A percentile compares a stretch with the other conserved stretches of the same genome.
These are phyloP conservation scores for Halichoerus grypus DNA, from an alignment of 2,113 vertebrate genomes.

Conservation along the genomic window DNA sequence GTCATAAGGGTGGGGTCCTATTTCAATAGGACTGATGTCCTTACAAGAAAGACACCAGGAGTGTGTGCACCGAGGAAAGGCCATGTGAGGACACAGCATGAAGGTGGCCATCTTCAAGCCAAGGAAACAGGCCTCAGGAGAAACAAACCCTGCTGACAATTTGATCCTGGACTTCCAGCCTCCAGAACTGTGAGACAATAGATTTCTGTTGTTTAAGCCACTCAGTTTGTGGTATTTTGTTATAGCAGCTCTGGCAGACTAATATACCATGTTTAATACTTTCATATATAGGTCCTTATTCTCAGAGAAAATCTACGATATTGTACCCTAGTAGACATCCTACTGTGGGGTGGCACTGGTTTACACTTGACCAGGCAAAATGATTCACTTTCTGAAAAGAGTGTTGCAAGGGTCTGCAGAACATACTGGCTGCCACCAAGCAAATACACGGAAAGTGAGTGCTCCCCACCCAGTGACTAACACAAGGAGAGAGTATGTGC, in stretches of 20 bases:
- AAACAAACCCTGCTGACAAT: neutral
- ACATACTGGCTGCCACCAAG: neutral
- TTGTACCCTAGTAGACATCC: neutral
- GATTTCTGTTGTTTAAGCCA: neutral
- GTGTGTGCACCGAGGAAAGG: neutral
- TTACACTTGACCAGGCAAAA: neutral
- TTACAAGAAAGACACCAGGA: no score
- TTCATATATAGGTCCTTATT: neutral
- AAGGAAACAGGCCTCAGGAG: neutral
- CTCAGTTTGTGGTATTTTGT: neutral
- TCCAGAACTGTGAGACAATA: neutral
- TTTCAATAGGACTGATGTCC: neutral
- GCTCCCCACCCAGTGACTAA: neutral
- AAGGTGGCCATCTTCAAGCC: neutral
- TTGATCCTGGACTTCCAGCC: neutral
- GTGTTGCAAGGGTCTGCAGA: neutral
- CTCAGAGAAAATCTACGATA: neutral
- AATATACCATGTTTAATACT: neutral
- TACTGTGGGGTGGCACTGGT: neutral
- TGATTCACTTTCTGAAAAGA: neutral
- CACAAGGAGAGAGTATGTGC: neutral
- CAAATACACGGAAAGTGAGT: neutral
- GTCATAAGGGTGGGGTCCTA: neutral
- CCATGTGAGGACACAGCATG: neutral
- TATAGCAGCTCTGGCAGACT: neutral